Evolutionary conservation across 1,140 invertebrate species (phyloP).

Genomic region (Pomacea maculata): DNA sequence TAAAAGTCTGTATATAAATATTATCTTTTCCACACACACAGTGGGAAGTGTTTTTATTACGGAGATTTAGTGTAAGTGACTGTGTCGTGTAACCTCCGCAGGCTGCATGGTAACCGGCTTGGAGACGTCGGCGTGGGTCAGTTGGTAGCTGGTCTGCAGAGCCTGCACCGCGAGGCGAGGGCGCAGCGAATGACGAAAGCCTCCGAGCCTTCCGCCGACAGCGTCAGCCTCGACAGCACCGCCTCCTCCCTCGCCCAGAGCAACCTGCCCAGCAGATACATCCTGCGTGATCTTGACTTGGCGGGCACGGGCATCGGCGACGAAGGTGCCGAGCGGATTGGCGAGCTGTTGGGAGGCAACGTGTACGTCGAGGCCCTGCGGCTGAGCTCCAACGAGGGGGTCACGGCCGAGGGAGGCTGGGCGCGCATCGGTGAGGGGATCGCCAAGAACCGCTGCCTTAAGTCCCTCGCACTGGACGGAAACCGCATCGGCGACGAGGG

Average conservation of each 20-base stretch:
- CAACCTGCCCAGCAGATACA: background rate
- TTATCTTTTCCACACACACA: too few relatives aligned
- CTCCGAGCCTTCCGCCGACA: background rate
- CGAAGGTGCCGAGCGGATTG: conserved; percentile 29
- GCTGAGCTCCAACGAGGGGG: conserved; percentile 39
- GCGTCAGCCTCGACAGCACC: conserved; percentile 16
- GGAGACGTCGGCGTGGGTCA: conserved; percentile 37
- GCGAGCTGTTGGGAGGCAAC: conserved; percentile 28
- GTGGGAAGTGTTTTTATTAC: too few relatives aligned
- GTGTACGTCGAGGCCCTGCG: conserved; percentile 42
- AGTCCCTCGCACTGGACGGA: conserved; percentile 44
- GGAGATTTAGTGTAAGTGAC: too few relatives aligned
- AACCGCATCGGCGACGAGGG: conserved; percentile 48
- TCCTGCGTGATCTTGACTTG: conserved; percentile 41
- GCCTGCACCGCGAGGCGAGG: conserved; percentile 26
- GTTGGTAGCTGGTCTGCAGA: conserved; percentile 34
- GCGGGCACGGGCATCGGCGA: conserved; percentile 34
- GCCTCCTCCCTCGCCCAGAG: background rate
- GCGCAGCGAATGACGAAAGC: conserved; percentile 5
- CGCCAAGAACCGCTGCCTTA: conserved; percentile 36
- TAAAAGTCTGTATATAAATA: too few relatives aligned
- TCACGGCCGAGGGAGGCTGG: conserved; percentile 38
- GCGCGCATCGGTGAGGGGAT: conserved; percentile 41
- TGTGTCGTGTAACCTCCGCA: background rate
- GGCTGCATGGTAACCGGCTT: conserved; percentile 41